Conservation (phyloP, 2,888 invertebrate species). For the Callinectes sapidus region DNA sequence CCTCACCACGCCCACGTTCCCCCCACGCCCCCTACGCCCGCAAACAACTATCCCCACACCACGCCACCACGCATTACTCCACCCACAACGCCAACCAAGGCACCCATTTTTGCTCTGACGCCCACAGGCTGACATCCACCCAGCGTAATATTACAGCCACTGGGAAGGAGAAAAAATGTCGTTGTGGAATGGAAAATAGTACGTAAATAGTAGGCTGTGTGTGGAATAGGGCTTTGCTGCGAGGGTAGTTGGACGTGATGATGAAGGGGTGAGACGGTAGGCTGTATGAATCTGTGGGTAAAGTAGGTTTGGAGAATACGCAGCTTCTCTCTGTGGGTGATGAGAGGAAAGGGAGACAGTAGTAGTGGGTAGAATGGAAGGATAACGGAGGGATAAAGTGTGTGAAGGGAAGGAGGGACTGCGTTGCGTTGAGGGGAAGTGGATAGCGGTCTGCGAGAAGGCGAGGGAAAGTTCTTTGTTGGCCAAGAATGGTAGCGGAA, state of each 20-base stretch:
- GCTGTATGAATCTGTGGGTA: neutral
- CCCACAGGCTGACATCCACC: neutral
- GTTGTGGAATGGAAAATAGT: neutral
- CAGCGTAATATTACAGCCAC: neutral
- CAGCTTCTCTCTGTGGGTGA: neutral
- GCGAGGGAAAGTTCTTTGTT: neutral
- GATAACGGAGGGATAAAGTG: neutral
- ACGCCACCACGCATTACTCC: neutral
- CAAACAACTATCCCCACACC: slow-evolving; percentile 5
- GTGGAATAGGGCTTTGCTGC: neutral
- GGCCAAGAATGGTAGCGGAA: neutral
- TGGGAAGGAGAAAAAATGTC: neutral
- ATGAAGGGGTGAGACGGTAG: neutral
- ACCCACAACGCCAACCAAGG: neutral
- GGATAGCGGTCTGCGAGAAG: neutral
- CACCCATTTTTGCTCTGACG: neutral
- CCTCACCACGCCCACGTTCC: slow-evolving; percentile 1
- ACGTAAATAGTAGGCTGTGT: neutral
- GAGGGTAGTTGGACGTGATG: neutral
- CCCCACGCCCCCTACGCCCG: neutral
- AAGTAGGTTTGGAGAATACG: neutral
- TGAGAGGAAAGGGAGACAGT: neutral
- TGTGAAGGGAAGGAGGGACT: neutral
- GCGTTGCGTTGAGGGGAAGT: neutral
- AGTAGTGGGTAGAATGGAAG: neutral